Base-by-base conservation (phyloP, 2,888 invertebrate genomes). In the Unio pictorum region DNA sequence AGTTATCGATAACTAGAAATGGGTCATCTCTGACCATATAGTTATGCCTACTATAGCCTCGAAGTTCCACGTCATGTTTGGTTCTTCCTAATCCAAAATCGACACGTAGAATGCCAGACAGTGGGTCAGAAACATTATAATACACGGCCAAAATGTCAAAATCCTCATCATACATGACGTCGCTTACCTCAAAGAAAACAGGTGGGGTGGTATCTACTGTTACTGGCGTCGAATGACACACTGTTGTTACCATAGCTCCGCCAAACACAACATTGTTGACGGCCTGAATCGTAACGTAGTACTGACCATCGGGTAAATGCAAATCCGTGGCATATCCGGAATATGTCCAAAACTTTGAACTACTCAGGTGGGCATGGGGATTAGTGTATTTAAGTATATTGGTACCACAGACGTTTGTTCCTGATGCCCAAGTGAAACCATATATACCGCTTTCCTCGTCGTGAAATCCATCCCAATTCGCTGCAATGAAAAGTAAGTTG, bases 401-500 rank as follows among this genome's bases (percentile, higher is more conserved):
- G 18, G 74, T 72, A 0, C 73, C 76, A 68, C 84, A 84, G 4
- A 83, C 64, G 5, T 59, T 58, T 23, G 64, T 73, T 45, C 84
- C 85, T 8, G 81, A 81, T 26, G 84, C 79, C 82, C 82, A 85
- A 3, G 84, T 81, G 72, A 81, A 82, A 8, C 81, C 84, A 68
- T 68, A 80, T 23, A 85, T 79, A 26, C 82, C 84, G 64, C 79
- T 84, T 68, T 85, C 84, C 18, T 82, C 75, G 67, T 85, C 85
- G 66, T 82, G 75, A 66, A 85, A 84, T 55, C 82, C 83, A 61
- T 84, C 80, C 81, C 84, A 85, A 71, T 84, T 83, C 0, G 74
- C 85, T 84, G 75, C 15, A 78, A 76, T 26, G 64, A 56, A 23
- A 45, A 45, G 11, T 1, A 45, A 56, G 55, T 55, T 30, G 18